A percentile compares a stretch with the other conserved stretches of the same genome.
Evolutionary conservation across 2,113 vertebrate species (phyloP).

Genomic region (Gasterosteus nipponicus): DNA sequence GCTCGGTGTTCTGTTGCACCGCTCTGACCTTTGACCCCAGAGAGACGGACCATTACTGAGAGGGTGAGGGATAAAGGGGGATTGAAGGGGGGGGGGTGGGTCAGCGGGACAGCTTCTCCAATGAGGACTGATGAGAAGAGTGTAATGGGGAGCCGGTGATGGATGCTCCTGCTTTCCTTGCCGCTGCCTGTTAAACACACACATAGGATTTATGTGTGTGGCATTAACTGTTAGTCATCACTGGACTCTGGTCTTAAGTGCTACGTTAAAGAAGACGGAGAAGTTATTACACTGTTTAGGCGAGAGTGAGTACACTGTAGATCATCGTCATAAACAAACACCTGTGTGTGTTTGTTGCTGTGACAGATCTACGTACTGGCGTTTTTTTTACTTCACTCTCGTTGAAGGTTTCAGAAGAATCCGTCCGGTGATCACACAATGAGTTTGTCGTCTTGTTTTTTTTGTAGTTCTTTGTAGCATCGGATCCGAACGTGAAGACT

Average conservation of each 20-base stretch:
- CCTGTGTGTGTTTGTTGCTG: too few species aligned
- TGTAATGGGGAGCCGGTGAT: constrained; percentile 66
- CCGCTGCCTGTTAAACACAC: constrained; percentile 21
- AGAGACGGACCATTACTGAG: constrained; percentile 34
- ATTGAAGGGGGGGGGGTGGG: not conserved
- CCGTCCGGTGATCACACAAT: not conserved
- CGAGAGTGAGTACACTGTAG: not conserved
- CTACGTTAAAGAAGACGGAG: constrained; percentile 34
- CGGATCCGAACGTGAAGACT: constrained; percentile 95
- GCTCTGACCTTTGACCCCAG: constrained; percentile 47
- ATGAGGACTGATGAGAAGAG: constrained; percentile 65
- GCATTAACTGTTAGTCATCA: not conserved
- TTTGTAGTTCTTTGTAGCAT: constrained; percentile 95
- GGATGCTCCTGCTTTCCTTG: constrained; percentile 54
- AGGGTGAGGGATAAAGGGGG: not conserved
- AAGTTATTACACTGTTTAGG: constrained; percentile 41
- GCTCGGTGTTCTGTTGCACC: constrained; percentile 9
- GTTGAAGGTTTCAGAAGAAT: not conserved
- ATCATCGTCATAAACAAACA: not conserved
- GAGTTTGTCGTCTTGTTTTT: not conserved
- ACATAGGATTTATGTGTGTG: constrained; percentile 38
- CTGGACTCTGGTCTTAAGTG: constrained; percentile 22
- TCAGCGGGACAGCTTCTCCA: constrained; percentile 33
- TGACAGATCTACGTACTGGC: not conserved
- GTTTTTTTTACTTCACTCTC: not conserved